These are phyloP conservation scores for Batillaria attramentaria DNA, from an alignment of 1,140 invertebrate species.

Conservation along the genomic window DNA sequence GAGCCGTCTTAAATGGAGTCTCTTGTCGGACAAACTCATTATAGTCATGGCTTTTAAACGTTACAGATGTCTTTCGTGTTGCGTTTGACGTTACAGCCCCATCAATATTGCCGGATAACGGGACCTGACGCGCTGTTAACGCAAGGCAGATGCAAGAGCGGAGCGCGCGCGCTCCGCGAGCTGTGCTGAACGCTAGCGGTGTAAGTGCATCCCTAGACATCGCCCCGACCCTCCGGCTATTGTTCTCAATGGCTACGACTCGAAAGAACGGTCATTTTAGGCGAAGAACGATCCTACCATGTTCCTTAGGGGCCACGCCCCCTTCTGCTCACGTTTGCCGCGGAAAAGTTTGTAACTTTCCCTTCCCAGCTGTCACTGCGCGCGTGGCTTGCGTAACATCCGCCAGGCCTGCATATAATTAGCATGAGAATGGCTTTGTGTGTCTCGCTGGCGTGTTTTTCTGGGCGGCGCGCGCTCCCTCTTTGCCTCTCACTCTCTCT, in stretches of 20 bases:
- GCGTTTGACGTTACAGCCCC: not conserved
- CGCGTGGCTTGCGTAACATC: conserved; percentile 31
- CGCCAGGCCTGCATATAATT: conserved; percentile 7
- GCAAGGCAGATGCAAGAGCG: not conserved
- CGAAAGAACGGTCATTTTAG: conserved; percentile 10
- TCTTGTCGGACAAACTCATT: conserved; percentile 17
- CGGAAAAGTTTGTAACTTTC: conserved; percentile 28
- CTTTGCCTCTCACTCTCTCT: not conserved
- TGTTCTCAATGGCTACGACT: not conserved
- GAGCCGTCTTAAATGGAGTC: not conserved
- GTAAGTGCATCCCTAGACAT: not conserved
- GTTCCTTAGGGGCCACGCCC: conserved; percentile 14
- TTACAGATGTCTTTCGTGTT: not conserved
- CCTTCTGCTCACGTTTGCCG: conserved; percentile 17
- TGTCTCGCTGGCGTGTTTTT: not conserved
- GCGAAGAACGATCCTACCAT: not conserved
- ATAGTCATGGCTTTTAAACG: conserved; percentile 18
- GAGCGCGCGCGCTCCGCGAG: not conserved
- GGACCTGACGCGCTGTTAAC: not conserved
- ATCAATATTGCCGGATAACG: conserved; percentile 12
- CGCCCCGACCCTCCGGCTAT: not conserved
- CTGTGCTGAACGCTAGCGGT: not conserved
- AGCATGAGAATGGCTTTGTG: conserved; percentile 19
- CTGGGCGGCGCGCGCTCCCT: not conserved
- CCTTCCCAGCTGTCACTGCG: conserved; percentile 23